Base-by-base conservation (phyloP, 2,888 invertebrate genomes). In the Mesochorus sp. region DNA sequence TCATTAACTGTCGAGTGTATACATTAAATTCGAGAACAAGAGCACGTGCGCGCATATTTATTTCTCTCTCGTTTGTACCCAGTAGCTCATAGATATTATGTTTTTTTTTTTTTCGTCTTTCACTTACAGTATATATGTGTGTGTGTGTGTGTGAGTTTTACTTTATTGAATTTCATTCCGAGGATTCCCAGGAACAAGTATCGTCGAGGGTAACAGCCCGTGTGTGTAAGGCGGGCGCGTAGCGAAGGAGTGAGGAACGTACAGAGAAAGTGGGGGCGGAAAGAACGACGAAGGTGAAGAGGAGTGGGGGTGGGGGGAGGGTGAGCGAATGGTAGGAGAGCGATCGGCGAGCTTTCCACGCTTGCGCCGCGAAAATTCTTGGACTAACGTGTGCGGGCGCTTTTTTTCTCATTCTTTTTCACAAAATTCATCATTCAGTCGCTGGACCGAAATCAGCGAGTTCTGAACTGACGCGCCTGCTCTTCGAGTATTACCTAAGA, bases 361-460 rank as follows among this genome's bases (percentile, higher is more conserved):
- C 83, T 76, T 84, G 84, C 84, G 85, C 85, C 42, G 17, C 12
- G 72, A 77, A 75, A 74, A 81, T 80, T 64, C 67, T 57, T 66
- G 81, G 80, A 42, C 76, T 61, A 64, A 51, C 74, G 76, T 72
- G 39, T 49, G 79, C 64, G 59, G 42, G 34, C 39, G 51, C 72
- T 75, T 81, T 57, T 57, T 47, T 24, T 3, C 26, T 14, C 44
- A n/a, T n/a, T n/a, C n/a, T n/a, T n/a, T n/a, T n/a, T n/a, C 34
- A 57, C 74, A 66, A 85, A 83, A 82, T 82, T 80, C 73, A 47
- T 28, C 19, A 78, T 82, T 85, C 85, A 86, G 86, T 86, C 80
- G 83, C 74, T 49, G 80, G 76, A 80, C 78, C 77, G 82, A 78
- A 81, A 85, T 84, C 81, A 78, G 59, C 79, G 77, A 75, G 73